Percentiles rank a stretch among this genome's conserved stretches.
Evolutionary conservation across 2,888 invertebrate genomes (phyloP).

Genomic region (Athalia circularis): DNA sequence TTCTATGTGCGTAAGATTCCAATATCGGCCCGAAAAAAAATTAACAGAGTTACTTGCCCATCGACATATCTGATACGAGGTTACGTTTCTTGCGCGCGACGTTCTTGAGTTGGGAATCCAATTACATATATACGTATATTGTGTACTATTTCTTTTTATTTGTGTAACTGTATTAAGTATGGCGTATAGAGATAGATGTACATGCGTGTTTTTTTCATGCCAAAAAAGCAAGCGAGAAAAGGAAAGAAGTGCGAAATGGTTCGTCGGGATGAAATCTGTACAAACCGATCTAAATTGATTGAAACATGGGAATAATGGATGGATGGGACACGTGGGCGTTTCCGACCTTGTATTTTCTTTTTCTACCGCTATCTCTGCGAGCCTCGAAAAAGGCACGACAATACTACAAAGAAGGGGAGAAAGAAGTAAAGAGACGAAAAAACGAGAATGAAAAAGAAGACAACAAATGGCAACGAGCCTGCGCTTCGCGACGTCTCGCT

Average conservation of each 20-base stretch:
- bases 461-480: conserved; percentile 23
- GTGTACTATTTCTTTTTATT: too few species aligned
- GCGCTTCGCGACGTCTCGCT: conserved; percentile 4
- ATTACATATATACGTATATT: too few species aligned
- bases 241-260: background rate
- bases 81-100: too few species aligned
- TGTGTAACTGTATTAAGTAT: too few species aligned
- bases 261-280: background rate
- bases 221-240: background rate
- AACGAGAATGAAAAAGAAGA: conserved; percentile 33
- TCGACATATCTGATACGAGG: too few species aligned
- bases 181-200: too few species aligned
- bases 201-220: conserved; percentile 7
- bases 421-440: background rate
- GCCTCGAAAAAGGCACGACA: background rate
- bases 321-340: background rate
- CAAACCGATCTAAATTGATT: conserved; percentile 27
- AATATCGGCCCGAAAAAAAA: too few species aligned
- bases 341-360: conserved; percentile 3
- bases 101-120: too few species aligned
- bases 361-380: conserved; percentile 33
- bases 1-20: conserved; percentile 21
- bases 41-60: too few species aligned
- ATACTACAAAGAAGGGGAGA: background rate
- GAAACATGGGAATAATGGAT: conserved; percentile 22